Evolutionary conservation across 2,113 vertebrate species (phyloP), one percentile per base, ranked within the genome.

Genomic region (Anguilla rostrata): DNA sequence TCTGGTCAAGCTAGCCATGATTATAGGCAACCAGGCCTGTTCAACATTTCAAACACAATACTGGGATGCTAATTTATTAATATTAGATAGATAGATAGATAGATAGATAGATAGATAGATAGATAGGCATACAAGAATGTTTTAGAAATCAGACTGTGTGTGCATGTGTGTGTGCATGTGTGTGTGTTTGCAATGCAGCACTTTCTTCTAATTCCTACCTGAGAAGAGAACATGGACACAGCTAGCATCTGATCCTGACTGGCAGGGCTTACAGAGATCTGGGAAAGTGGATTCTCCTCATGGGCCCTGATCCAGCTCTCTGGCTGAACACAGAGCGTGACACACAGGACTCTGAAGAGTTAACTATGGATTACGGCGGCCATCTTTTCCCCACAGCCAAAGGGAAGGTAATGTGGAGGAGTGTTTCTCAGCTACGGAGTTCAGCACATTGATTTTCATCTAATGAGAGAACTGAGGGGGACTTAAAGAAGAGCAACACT

Each of bases 261-360:
- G 90, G 84, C 91, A 90, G 92, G 88, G 90, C 90, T 95, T 95
- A 93, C 71, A 71, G 84, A 90, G 90, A 93, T 91, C 93, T 89
- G 87, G 87, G 90, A 92, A 91, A 91, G 90, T 92, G 92, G 93
- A 94, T 93, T 93, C 83, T 91, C 86, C 83, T 82, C 90, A 34
- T 75, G 82, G 85, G 86, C 83, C 49, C 40, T 6, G 60, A 39
- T 40, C 14, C 26, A 39, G 39, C 11, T 78, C 39, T 11, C 84
- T 22, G 46, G 22, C 49, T 80, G 18, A 15, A 41, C 20, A 46
- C 5, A 16, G 39, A 75, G 26, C 22, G 66, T 2, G 16, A 20
- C 75, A 40, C 49, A 78, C 29, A 78, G 3, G 4, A 22, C 39
- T 41, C 71, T 18, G 60, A 78, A 82, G 53, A 40, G 78, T 39